These are phyloP conservation scores for Lithophane leautieri DNA, from an alignment of 2,888 invertebrate genomes.

Conservation along the genomic window DNA sequence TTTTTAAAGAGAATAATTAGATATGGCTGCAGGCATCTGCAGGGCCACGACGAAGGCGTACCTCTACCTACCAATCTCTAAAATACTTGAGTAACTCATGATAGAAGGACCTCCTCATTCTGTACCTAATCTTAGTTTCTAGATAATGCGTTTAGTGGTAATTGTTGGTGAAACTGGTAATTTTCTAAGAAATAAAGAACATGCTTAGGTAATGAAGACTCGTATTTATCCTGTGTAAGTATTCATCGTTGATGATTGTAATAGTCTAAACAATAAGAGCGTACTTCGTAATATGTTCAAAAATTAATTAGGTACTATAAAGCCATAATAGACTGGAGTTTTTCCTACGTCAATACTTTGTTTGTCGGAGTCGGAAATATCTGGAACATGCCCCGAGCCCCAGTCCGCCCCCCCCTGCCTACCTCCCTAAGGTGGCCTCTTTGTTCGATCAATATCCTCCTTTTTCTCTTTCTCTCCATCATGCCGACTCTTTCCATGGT, in stretches of 20 bases:
- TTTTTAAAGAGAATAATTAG: not conserved
- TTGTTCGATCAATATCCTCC: slow-evolving; percentile 64
- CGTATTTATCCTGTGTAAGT: too few species aligned
- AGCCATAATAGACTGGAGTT: not conserved
- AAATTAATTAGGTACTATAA: not conserved
- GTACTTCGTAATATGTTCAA: not conserved
- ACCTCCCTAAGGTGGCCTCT: slow-evolving; percentile 43
- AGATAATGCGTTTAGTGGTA: not conserved
- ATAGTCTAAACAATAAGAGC: not conserved
- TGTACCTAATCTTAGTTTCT: not conserved
- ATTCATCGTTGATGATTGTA: too few species aligned
- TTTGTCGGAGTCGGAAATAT: slow-evolving; percentile 54
- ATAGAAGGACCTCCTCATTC: not conserved
- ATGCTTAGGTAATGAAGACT: not conserved
- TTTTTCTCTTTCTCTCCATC: slow-evolving; percentile 34
- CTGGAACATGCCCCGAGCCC: slow-evolving; percentile 37
- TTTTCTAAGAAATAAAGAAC: too few species aligned
- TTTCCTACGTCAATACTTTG: slow-evolving; percentile 42
- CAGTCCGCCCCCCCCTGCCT: not conserved
- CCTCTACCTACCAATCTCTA: not conserved
- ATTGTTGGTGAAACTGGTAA: too few species aligned
- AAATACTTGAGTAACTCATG: not conserved
- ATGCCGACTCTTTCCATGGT: slow-evolving; percentile 49
- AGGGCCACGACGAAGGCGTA: not conserved
- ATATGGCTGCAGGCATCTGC: not conserved